Evolutionary conservation across 2,113 vertebrate species (phyloP).

Genomic region (Budorcas taxicolor): DNA sequence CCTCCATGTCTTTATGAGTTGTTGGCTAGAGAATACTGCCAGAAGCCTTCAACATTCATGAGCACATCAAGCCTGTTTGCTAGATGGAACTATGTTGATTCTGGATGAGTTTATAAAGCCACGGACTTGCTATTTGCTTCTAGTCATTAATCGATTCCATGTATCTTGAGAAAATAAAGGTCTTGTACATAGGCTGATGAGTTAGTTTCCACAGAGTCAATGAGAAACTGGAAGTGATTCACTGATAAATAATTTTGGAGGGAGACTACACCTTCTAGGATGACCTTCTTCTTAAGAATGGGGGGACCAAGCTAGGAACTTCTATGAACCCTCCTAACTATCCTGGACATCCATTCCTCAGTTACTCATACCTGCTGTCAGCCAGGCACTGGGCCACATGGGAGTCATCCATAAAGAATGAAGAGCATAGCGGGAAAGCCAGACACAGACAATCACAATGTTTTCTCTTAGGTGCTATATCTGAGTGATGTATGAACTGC

Average conservation of each 20-base stretch:
- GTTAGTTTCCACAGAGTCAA: not conserved
- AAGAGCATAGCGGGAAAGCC: accelerated
- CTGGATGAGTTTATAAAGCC: not conserved
- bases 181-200: not conserved
- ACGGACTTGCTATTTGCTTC: not conserved
- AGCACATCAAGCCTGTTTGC: not conserved
- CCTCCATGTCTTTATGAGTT: not conserved
- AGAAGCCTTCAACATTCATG: not conserved
- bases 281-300: not conserved
- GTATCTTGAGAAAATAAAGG: not conserved
- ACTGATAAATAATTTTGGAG: not conserved
- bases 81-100: not conserved
- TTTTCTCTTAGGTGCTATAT: not conserved
- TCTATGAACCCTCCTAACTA: not conserved
- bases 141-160: not conserved
- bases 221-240: not conserved
- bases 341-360: not conserved
- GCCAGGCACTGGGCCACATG: accelerated
- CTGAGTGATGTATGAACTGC: not conserved
- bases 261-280: not conserved
- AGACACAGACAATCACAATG: not conserved
- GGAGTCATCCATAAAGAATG: not conserved
- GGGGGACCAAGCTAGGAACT: not conserved
- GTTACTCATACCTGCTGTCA: not conserved
- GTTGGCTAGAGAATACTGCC: not conserved